Conservation (phyloP, 2,888 invertebrate species). For the Trichopoda pennipes region DNA sequence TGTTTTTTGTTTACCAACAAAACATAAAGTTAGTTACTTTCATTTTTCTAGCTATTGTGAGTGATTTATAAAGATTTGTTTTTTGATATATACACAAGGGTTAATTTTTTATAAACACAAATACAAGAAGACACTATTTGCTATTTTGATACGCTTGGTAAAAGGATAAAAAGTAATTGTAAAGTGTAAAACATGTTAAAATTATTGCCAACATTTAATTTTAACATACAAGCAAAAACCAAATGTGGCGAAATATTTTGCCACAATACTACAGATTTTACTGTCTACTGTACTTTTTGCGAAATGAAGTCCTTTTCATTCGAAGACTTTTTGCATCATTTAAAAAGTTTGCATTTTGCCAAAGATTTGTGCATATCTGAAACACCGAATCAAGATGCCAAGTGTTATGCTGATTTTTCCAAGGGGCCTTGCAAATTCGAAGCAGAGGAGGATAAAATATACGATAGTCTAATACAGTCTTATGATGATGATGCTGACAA, state of each 20-base stretch:
- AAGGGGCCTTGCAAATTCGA: neutral
- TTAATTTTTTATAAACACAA: constrained; percentile 53
- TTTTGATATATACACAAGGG: constrained; percentile 35
- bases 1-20: no score
- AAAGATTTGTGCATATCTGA: constrained; percentile 53
- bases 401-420: neutral
- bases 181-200: constrained; percentile 52
- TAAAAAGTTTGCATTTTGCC: constrained; percentile 74
- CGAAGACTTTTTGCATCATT: constrained; percentile 75
- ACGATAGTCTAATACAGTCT: constrained; percentile 29
- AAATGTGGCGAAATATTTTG: constrained; percentile 78
- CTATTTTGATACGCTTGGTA: no score
- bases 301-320: constrained; percentile 76
- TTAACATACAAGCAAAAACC: constrained; percentile 70
- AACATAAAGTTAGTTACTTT: neutral
- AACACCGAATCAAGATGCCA: neutral
- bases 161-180: no score
- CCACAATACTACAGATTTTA: constrained; percentile 75
- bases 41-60: constrained; percentile 30
- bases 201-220: constrained; percentile 44
- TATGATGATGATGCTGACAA: constrained; percentile 24
- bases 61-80: constrained; percentile 3
- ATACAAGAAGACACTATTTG: neutral
- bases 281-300: constrained; percentile 75
- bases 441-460: constrained; percentile 40